These are phyloP conservation scores for Drosophila ustulata DNA, from an alignment of 2,888 invertebrate species.

Conservation along the genomic window DNA sequence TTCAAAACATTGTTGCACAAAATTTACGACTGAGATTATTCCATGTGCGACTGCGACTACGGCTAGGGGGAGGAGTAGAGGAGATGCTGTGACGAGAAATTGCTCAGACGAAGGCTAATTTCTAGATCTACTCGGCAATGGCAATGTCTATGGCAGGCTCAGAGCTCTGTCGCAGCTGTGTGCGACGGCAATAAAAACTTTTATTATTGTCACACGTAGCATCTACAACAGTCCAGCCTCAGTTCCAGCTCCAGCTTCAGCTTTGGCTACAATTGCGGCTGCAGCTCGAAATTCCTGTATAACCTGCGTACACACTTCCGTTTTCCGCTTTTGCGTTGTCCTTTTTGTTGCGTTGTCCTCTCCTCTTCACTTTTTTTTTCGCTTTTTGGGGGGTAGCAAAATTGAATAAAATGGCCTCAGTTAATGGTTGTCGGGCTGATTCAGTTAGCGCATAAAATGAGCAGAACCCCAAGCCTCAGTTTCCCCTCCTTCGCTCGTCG, in stretches of 20 bases:
- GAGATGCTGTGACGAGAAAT: conserved; percentile 49
- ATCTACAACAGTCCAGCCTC: conserved; percentile 45
- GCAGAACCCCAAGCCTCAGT: conserved; percentile 53
- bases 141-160: conserved; percentile 1
- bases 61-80: not conserved
- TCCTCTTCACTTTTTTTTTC: conserved; percentile 14
- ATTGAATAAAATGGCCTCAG: conserved; percentile 80
- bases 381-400: conserved; percentile 47
- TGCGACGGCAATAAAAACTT: conserved; percentile 79
- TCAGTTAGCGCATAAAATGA: conserved; percentile 80
- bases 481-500: conserved; percentile 1
- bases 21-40: conserved; percentile 60
- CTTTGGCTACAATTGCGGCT: conserved; percentile 12
- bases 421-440: conserved; percentile 81
- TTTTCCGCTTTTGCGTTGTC: conserved; percentile 52
- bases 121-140: conserved; percentile 59
- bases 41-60: conserved; percentile 11
- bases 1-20: conserved; percentile 55
- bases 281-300: conserved; percentile 50
- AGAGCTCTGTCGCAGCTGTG: conserved; percentile 66
- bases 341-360: conserved; percentile 42
- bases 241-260: conserved; percentile 17
- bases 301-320: conserved; percentile 79
- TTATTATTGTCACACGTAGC: conserved; percentile 82
- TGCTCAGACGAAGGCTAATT: conserved; percentile 67